Conservation (phyloP, 2,888 invertebrate species). For the Netelia virgata region DNA sequence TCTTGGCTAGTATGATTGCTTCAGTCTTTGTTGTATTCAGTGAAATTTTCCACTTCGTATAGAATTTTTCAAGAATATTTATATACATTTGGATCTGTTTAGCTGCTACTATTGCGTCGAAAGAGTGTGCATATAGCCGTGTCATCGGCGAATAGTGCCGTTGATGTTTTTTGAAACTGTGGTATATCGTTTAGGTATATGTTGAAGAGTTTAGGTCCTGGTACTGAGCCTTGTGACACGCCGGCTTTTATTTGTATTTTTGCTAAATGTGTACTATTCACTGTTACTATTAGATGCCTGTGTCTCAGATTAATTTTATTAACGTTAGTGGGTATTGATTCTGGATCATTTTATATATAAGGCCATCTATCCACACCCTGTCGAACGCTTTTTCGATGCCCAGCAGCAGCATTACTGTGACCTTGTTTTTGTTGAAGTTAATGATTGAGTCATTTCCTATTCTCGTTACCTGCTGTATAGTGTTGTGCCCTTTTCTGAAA, state of each 20-base stretch:
- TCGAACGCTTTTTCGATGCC: too few species aligned
- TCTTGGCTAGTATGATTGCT: background rate
- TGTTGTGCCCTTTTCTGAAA: conserved; percentile 75
- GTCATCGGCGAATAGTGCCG: conserved; percentile 69
- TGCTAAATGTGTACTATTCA: conserved; percentile 61
- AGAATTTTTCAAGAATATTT: background rate
- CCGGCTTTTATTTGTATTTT: conserved; percentile 61
- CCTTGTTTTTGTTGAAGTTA: conserved; percentile 72
- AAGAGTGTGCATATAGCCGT: conserved; percentile 64
- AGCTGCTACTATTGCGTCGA: conserved; percentile 50
- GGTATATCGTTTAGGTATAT: conserved; percentile 70
- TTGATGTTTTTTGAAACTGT: conserved; percentile 40
- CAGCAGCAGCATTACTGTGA: conserved; percentile 70
- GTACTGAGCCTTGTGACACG: conserved; percentile 68
- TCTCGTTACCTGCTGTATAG: conserved; percentile 74
- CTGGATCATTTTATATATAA: too few species aligned
- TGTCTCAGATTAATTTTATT: conserved; percentile 11
- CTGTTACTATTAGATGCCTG: conserved; percentile 68
- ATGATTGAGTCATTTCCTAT: conserved; percentile 73
- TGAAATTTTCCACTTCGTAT: background rate
- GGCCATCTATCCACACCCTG: too few species aligned
- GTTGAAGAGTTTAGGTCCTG: conserved; percentile 71
- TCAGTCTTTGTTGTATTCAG: conserved; percentile 3
- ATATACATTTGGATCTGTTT: conserved; percentile 62
- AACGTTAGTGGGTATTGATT: too few species aligned